Conservation (phyloP, 2,888 invertebrate species). For the Choristoneura rosaceana region DNA sequence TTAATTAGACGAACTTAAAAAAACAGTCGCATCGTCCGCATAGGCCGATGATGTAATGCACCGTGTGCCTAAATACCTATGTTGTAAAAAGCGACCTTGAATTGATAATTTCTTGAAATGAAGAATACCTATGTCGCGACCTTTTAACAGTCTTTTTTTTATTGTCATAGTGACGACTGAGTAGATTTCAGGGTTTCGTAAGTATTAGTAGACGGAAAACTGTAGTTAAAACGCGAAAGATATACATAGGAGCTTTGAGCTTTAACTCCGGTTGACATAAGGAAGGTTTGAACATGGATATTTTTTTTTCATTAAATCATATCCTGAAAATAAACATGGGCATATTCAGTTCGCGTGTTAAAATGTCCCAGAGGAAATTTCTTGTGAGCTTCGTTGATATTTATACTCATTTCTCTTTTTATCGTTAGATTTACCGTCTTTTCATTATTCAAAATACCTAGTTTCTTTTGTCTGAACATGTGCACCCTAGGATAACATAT, state of each 20-base stretch:
- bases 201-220: constrained; percentile 45
- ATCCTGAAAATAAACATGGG: too few relatives aligned
- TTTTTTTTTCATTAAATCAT: too few relatives aligned
- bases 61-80: constrained; percentile 36
- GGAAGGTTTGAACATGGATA: constrained; percentile 6
- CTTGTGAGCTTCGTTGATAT: too few relatives aligned
- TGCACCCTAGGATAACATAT: too few relatives aligned
- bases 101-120: constrained; percentile 76
- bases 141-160: constrained; percentile 79
- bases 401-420: too few relatives aligned
- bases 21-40: constrained; percentile 39
- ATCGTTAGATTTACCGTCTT: too few relatives aligned
- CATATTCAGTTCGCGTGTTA: too few relatives aligned
- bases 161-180: constrained; percentile 64
- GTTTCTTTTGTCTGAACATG: too few relatives aligned
- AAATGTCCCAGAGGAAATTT: too few relatives aligned
- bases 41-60: constrained; percentile 37
- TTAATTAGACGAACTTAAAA: constrained; percentile 42
- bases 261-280: constrained; percentile 27
- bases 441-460: too few relatives aligned
- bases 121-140: constrained; percentile 66
- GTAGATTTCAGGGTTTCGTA: constrained; percentile 59
- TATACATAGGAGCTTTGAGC: constrained; percentile 44
- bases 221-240: constrained; percentile 43
- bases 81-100: constrained; percentile 64